These are phyloP conservation scores for Drosophila arawakana DNA, from an alignment of 1,140 invertebrate genomes.

Conservation along the genomic window DNA sequence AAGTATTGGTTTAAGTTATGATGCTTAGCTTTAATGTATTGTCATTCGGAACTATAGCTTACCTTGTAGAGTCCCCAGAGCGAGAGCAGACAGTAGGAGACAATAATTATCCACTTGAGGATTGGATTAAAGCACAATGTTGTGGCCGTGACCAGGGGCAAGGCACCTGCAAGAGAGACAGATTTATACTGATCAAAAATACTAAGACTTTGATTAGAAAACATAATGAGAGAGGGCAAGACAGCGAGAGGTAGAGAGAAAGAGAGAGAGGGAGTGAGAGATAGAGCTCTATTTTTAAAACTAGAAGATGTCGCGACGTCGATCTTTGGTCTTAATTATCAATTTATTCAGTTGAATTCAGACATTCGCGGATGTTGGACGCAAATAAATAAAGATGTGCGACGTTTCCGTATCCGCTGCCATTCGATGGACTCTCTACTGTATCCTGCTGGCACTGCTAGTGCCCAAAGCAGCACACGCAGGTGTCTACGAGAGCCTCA, in stretches of 20 bases:
- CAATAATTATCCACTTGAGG: constrained; percentile 88
- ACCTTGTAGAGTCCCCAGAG: constrained; percentile 92
- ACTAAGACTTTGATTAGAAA: no score
- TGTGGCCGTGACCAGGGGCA: constrained; percentile 92
- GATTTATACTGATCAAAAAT: no score
- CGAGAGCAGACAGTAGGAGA: constrained; percentile 90
- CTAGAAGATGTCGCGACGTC: not conserved
- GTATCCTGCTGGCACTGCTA: constrained; percentile 42
- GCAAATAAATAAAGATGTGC: constrained; percentile 41
- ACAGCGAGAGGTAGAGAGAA: constrained; percentile 7
- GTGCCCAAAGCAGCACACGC: constrained; percentile 14
- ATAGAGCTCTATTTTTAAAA: not conserved
- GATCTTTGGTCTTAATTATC: constrained; percentile 8
- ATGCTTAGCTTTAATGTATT: no score
- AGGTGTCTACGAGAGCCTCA: constrained; percentile 54
- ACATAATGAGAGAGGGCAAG: constrained; percentile 5
- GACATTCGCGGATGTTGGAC: constrained; percentile 15
- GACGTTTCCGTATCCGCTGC: constrained; percentile 38
- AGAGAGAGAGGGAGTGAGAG: constrained; percentile 4
- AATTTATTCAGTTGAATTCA: constrained; percentile 50
- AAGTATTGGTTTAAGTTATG: not conserved
- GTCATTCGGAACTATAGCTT: constrained; percentile 41
- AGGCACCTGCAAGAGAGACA: constrained; percentile 88
- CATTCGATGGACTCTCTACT: constrained; percentile 68
- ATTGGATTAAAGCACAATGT: constrained; percentile 89